These are phyloP conservation scores for Dioctria linearis DNA, from an alignment of 2,888 invertebrate species.

Conservation along the genomic window DNA sequence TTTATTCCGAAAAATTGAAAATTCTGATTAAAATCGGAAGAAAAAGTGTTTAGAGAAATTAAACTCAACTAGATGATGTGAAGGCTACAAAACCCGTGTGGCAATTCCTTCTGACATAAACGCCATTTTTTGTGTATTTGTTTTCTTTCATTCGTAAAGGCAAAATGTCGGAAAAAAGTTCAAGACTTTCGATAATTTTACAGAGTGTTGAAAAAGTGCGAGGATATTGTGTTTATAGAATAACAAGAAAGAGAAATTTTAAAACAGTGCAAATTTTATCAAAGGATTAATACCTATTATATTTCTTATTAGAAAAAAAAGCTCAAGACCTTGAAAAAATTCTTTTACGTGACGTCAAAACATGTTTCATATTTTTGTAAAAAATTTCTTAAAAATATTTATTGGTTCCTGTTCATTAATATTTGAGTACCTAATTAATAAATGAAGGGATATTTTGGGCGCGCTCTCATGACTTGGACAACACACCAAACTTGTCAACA, in stretches of 20 bases:
- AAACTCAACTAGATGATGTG: constrained; percentile 3
- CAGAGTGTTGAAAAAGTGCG: constrained; percentile 9
- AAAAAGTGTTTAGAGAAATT: constrained; percentile 9
- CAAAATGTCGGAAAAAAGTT: constrained; percentile 18
- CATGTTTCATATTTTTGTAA: constrained; percentile 28
- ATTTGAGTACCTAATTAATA: constrained; percentile 10
- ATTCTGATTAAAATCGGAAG: neutral
- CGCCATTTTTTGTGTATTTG: constrained; percentile 28
- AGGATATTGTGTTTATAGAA: constrained; percentile 28
- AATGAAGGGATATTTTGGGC: constrained; percentile 26
- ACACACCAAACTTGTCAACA: constrained; percentile 1
- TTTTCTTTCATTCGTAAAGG: constrained; percentile 3
- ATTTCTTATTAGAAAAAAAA: neutral
- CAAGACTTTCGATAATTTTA: neutral
- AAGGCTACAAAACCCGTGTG: constrained; percentile 6
- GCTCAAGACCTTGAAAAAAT: constrained; percentile 33
- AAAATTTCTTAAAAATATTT: constrained; percentile 11
- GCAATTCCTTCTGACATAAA: constrained; percentile 23
- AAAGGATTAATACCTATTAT: neutral
- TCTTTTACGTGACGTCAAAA: constrained; percentile 46
- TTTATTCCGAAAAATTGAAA: too few relatives aligned
- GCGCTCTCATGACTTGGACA: neutral
- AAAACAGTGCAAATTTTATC: neutral
- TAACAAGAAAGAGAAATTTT: constrained; percentile 33
- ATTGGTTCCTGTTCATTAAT: neutral